phyloP scores from a whole-genome alignment of 37 sponge, comb jelly and placozoan genomes.

The Mnemiopsis leidyi region DNA sequence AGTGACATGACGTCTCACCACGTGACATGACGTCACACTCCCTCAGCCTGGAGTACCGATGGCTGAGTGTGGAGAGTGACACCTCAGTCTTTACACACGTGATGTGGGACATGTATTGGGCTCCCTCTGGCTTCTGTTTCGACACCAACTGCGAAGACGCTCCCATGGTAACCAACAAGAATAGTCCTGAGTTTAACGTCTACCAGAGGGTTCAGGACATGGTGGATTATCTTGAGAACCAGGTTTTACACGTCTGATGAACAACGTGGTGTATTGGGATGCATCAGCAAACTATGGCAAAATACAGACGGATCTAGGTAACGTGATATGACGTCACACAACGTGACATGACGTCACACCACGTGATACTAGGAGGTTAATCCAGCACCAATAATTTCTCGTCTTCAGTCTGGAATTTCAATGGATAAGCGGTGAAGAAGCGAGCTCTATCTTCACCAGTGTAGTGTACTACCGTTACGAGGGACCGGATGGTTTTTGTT shows the following conservation, averaged over 20 bases:
- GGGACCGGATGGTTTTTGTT: conserved; percentile 85
- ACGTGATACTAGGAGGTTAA: too few species aligned
- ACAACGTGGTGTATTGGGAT: too few species aligned
- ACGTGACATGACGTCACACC: too few species aligned
- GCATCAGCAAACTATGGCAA: background rate
- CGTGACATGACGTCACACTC: background rate
- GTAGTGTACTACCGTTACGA: conserved; percentile 68
- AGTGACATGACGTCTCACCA: background rate
- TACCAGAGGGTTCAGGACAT: conserved; percentile 70
- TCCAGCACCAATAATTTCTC: background rate
- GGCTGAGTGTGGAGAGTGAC: background rate
- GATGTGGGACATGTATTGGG: conserved; percentile 72
- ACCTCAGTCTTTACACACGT: conserved; percentile 20
- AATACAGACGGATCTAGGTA: too few species aligned
- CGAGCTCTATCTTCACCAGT: background rate
- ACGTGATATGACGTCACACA: too few species aligned
- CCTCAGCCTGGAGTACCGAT: conserved; percentile 18
- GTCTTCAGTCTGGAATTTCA: conserved; percentile 28
- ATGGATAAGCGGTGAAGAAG: background rate
- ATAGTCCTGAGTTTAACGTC: conserved; percentile 78
- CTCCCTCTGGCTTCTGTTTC: conserved; percentile 87
- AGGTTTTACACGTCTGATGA: too few species aligned
- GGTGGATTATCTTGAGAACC: background rate
- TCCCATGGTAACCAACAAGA: conserved; percentile 76
- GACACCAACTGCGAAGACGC: conserved; percentile 76